Conservation (phyloP, 2,888 invertebrate species). For the Petrolisthes manimaculis region DNA sequence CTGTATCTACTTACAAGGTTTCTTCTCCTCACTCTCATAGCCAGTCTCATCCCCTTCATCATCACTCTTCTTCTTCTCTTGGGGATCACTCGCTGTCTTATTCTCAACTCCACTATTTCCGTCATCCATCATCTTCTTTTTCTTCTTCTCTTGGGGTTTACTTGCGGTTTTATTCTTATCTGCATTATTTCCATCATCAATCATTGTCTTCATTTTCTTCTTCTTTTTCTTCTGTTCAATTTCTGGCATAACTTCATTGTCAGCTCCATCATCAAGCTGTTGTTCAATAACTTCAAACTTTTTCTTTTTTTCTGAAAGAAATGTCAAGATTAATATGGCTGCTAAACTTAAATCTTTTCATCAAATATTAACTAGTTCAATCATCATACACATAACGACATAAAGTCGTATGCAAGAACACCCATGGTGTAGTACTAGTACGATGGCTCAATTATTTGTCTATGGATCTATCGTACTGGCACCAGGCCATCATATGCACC, state of each 20-base stretch:
- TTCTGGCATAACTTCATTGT: conserved; percentile 40
- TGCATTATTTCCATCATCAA: conserved; percentile 17
- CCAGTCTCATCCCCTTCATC: conserved; percentile 39
- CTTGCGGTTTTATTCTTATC: conserved; percentile 39
- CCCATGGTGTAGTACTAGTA: too few relatives aligned
- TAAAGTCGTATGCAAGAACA: too few relatives aligned
- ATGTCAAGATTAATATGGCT: too few relatives aligned
- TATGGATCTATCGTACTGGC: too few relatives aligned
- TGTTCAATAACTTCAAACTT: conserved; percentile 37
- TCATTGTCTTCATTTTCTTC: conserved; percentile 4
- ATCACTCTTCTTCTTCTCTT: neutral
- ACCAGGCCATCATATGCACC: too few relatives aligned
- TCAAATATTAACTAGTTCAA: too few relatives aligned
- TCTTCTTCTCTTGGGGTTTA: neutral
- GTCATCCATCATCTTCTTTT: conserved; percentile 8
- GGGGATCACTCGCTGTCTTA: neutral
- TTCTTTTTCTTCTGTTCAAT: neutral
- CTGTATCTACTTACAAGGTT: conserved; percentile 12
- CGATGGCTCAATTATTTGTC: too few relatives aligned
- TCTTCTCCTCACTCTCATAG: conserved; percentile 36
- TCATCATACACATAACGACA: too few relatives aligned
- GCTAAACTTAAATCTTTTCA: too few relatives aligned
- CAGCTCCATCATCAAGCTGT: conserved; percentile 44
- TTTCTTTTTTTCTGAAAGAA: conserved; percentile 39
- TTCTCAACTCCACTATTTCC: neutral